Conservation (phyloP, 2,888 invertebrate species). For the Ophion slaviceki region DNA sequence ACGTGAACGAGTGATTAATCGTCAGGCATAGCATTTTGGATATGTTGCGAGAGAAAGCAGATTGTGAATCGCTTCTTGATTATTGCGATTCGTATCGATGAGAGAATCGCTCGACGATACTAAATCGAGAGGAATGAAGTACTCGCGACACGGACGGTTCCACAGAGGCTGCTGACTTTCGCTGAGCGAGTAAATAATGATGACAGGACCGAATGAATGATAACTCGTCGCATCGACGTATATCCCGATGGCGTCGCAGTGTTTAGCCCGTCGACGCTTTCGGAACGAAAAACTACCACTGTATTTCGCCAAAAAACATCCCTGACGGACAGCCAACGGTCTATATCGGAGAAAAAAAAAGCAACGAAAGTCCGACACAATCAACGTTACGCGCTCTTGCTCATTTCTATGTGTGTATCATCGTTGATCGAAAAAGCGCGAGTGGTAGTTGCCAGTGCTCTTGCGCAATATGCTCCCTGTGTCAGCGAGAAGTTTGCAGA, state of each 20-base stretch:
- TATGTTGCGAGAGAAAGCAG: background rate
- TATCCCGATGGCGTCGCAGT: conserved; percentile 41
- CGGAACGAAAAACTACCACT: conserved; percentile 53
- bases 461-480: background rate
- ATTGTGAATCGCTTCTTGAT: conserved; percentile 11
- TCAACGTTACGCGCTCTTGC: conserved; percentile 5
- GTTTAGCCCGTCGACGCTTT: conserved; percentile 35
- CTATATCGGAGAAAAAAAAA: conserved; percentile 23
- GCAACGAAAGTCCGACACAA: conserved; percentile 18
- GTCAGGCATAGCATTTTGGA: background rate
- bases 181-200: conserved; percentile 49
- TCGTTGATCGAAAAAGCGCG: conserved; percentile 53
- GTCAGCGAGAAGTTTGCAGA: conserved; percentile 28
- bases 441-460: conserved; percentile 29
- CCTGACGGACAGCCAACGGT: conserved; percentile 27
- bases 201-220: conserved; percentile 41
- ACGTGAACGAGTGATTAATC: conserved; percentile 16
- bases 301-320: conserved; percentile 25
- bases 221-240: conserved; percentile 49
- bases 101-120: conserved; percentile 9
- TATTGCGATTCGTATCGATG: conserved; percentile 1
- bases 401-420: background rate
- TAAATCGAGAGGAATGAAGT: background rate
- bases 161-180: conserved; percentile 36
- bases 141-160: background rate